Conservation (phyloP, 2,797 vertebrate species). For the Ptychobarbus kaznakovi region DNA sequence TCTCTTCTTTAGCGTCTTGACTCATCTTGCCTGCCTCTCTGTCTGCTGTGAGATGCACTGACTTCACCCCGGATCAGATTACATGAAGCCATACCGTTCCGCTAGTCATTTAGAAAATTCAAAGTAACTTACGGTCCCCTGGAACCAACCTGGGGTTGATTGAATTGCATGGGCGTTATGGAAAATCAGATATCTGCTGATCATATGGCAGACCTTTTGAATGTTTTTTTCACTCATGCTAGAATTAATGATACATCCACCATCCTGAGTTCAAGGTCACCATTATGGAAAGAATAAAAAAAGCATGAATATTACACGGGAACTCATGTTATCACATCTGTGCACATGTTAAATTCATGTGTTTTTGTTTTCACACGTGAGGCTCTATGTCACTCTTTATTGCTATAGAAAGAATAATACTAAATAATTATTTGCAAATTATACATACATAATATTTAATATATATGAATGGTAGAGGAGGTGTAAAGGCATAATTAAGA, state of each 20-base stretch:
- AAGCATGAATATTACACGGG: background rate
- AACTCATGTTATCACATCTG: background rate
- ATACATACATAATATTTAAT: background rate
- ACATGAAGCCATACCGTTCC: background rate
- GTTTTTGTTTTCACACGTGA: background rate
- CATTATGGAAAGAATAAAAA: background rate
- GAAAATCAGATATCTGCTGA: background rate
- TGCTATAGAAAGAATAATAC: background rate
- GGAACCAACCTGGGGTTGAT: slow-evolving; percentile 9
- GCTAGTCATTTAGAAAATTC: background rate
- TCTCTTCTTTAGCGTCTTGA: slow-evolving; percentile 4
- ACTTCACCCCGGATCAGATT: slow-evolving; percentile 10
- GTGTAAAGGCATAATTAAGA: background rate
- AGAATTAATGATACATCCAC: slow-evolving; percentile 2
- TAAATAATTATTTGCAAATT: background rate
- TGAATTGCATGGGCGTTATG: background rate
- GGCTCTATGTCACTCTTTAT: background rate
- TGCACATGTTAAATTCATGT: background rate
- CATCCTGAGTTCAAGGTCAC: background rate
- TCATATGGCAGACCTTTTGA: background rate
- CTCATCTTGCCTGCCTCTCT: background rate
- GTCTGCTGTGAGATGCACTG: slow-evolving; percentile 1
- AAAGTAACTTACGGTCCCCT: background rate
- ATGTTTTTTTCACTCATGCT: background rate
- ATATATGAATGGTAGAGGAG: no score